A percentile compares a stretch with the other conserved stretches of the same genome.
phyloP scores from a whole-genome alignment of 37 sponge, comb jelly and placozoan genomes.

The Cliona cf. orientalis region DNA sequence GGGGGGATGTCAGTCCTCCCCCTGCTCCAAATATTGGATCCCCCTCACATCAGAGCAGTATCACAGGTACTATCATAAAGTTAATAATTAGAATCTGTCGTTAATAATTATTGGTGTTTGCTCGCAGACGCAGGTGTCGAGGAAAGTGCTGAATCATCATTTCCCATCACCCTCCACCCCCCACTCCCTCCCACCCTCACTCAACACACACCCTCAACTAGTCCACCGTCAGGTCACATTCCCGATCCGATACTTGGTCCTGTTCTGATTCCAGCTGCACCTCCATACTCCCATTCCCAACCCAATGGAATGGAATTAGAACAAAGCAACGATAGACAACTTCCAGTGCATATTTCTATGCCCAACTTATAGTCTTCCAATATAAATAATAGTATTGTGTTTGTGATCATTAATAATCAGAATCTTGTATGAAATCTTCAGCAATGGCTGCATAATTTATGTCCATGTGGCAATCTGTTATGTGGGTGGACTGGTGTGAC shows the following conservation, averaged over 20 bases:
- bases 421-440: too few species aligned
- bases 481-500: too few species aligned
- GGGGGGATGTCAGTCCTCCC: not conserved
- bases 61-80: not conserved
- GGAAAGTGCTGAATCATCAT: constrained; percentile 5
- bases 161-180: constrained; percentile 51
- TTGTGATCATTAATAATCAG: too few species aligned
- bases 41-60: not conserved
- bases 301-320: too few species aligned
- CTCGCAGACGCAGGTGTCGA: not conserved
- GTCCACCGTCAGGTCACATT: not conserved
- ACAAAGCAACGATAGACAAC: too few species aligned
- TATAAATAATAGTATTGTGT: too few species aligned
- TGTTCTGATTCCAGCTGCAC: constrained; percentile 16
- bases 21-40: not conserved
- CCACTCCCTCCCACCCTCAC: constrained; percentile 23
- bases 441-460: too few species aligned
- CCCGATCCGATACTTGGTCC: constrained; percentile 13
- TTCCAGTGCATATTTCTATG: too few species aligned
- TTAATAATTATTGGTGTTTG: not conserved
- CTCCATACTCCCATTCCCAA: constrained; percentile 30
- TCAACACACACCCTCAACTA: not conserved
- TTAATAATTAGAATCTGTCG: not conserved
- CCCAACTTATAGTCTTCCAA: too few species aligned
- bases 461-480: too few species aligned